These are phyloP conservation scores for Serripes groenlandicus DNA, from an alignment of 2,888 invertebrate species.

Conservation along the genomic window DNA sequence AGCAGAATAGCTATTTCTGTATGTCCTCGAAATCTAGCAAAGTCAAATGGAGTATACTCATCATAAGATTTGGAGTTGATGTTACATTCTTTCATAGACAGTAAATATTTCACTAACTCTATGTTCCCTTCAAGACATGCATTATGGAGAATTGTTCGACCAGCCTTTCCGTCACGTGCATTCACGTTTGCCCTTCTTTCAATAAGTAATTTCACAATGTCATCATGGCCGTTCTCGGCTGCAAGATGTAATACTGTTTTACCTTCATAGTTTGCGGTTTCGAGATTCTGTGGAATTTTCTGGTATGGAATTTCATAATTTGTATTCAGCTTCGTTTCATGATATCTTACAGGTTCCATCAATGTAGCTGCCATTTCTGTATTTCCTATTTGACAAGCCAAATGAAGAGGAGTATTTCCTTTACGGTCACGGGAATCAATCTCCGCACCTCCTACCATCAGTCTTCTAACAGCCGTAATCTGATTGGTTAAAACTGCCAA, in stretches of 20 bases:
- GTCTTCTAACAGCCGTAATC: conserved; percentile 23
- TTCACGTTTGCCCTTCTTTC: conserved; percentile 55
- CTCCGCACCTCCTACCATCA: conserved; percentile 48
- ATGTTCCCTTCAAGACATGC: conserved; percentile 43
- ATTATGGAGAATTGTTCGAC: conserved; percentile 51
- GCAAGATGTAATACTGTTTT: conserved; percentile 51
- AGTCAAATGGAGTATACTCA: conserved; percentile 56
- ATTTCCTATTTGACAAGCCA: conserved; percentile 48
- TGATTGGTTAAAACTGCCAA: conserved; percentile 48
- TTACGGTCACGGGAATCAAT: conserved; percentile 38
- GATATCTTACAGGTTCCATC: conserved; percentile 47
- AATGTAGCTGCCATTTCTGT: conserved; percentile 28
- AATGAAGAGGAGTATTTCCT: conserved; percentile 50
- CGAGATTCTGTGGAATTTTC: conserved; percentile 51
- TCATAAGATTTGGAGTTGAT: conserved; percentile 62
- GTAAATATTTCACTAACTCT: conserved; percentile 38
- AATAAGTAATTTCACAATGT: conserved; percentile 44
- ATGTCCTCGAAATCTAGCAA: conserved; percentile 56
- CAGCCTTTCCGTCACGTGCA: conserved; percentile 50
- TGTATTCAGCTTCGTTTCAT: conserved; percentile 47
- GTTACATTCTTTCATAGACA: conserved; percentile 40
- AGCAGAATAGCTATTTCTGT: conserved; percentile 46
- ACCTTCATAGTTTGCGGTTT: conserved; percentile 56
- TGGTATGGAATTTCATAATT: conserved; percentile 57
- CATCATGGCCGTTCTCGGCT: conserved; percentile 27